Percentiles rank a stretch among this genome's conserved stretches.
phyloP scores from a whole-genome alignment of 2,113 vertebrate species.

The Athene noctua region DNA sequence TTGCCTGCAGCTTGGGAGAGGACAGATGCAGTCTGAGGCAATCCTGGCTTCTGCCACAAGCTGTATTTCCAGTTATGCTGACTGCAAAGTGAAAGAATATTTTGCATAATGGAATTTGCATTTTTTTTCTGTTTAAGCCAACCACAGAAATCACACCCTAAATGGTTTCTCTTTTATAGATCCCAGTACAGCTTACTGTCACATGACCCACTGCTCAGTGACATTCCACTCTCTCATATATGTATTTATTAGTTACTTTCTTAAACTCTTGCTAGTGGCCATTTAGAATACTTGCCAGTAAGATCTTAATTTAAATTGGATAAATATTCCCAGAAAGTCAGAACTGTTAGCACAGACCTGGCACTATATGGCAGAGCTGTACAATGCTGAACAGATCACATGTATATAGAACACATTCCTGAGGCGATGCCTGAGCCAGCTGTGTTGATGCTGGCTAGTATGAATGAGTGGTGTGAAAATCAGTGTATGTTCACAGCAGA shows the following conservation, averaged over 20 bases:
- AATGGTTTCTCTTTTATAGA: neutral
- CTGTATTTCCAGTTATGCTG: neutral
- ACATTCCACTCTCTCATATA: neutral
- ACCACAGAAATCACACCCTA: neutral
- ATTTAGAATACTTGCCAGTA: neutral
- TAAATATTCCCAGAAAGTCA: constrained; percentile 6
- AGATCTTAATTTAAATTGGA: neutral
- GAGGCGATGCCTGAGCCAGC: neutral
- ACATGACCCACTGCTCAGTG: neutral
- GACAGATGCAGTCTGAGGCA: neutral
- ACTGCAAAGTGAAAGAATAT: neutral
- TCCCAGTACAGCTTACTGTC: neutral
- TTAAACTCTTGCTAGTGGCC: neutral
- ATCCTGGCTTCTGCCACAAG: neutral
- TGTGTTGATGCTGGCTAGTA: neutral
- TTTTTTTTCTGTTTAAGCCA: neutral
- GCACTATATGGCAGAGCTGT: neutral
- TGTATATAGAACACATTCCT: neutral
- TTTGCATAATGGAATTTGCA: neutral
- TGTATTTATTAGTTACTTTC: neutral
- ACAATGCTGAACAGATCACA: neutral
- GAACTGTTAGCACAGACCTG: neutral
- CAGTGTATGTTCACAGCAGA: neutral
- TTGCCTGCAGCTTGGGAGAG: constrained; percentile 12
- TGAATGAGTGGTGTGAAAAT: neutral